These are phyloP conservation scores for Acleris sparsana DNA, from an alignment of 2,888 invertebrate species.

Conservation along the genomic window DNA sequence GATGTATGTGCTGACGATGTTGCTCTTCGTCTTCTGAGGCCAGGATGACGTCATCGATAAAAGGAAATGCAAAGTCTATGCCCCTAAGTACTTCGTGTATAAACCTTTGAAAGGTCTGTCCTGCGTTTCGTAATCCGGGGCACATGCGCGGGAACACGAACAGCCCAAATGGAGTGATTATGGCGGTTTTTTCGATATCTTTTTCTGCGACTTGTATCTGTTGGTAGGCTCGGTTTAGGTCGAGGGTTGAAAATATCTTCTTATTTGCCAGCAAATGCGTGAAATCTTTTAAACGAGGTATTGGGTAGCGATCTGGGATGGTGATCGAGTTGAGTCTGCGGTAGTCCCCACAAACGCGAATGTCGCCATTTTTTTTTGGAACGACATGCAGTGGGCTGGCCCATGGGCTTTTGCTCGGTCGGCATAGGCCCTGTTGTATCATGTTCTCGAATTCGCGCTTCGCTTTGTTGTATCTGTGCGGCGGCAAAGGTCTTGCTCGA, in stretches of 20 bases:
- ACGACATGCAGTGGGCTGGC: constrained; percentile 31
- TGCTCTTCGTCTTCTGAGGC: neutral
- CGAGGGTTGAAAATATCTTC: neutral
- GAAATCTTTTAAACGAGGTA: too few relatives aligned
- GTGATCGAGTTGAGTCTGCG: too few relatives aligned
- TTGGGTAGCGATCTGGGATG: too few relatives aligned
- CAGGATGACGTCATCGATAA: constrained; percentile 28
- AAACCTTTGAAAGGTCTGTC: too few relatives aligned
- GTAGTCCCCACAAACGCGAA: too few relatives aligned
- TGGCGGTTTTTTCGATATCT: constrained; percentile 11
- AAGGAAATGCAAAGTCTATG: too few relatives aligned
- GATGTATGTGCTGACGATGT: too few relatives aligned
- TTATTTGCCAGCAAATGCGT: constrained; percentile 33
- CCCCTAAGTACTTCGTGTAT: too few relatives aligned
- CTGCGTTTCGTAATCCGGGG: too few relatives aligned
- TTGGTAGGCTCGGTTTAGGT: constrained; percentile 17
- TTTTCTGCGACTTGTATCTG: neutral
- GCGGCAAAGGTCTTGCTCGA: constrained; percentile 3
- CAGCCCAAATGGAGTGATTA: too few relatives aligned
- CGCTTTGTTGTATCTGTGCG: neutral
- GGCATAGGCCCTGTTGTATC: constrained; percentile 1
- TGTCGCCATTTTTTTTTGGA: constrained; percentile 46
- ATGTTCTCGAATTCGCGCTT: constrained; percentile 2
- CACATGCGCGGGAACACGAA: neutral
- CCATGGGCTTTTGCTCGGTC: constrained; percentile 32